A percentile compares a stretch with the other conserved stretches of the same genome.
These are phyloP conservation scores for Drosophila lacteicornis DNA, from an alignment of 1,140 invertebrate genomes.

Conservation along the genomic window DNA sequence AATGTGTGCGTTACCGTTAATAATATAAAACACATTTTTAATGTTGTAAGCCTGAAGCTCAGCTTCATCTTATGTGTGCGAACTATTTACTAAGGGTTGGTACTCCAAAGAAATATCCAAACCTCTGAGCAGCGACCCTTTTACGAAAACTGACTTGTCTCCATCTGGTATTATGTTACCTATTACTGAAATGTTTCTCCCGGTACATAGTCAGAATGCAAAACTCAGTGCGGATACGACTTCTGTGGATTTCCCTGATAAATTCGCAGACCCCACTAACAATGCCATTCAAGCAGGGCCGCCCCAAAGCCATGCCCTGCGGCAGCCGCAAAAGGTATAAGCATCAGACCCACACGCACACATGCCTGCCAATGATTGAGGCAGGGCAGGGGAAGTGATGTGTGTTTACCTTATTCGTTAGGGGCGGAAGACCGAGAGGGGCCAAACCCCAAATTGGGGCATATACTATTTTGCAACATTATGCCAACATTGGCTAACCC, in stretches of 20 bases:
- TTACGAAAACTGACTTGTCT: not conserved
- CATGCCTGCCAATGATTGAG: not conserved
- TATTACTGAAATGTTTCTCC: too few relatives aligned
- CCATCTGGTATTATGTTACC: not conserved
- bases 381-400: conserved; percentile 52
- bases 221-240: conserved; percentile 19
- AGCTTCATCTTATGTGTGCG: too few relatives aligned
- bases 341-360: conserved; percentile 28
- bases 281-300: conserved; percentile 37
- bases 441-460: conserved; percentile 68
- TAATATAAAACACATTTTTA: too few relatives aligned
- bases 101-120: not conserved
- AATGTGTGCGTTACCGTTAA: too few relatives aligned
- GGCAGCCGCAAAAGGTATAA: conserved; percentile 75
- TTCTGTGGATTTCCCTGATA: conserved; percentile 31
- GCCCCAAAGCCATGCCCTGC: conserved; percentile 29
- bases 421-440: conserved; percentile 3
- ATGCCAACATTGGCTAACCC: conserved; percentile 64
- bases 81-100: not conserved
- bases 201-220: conserved; percentile 32
- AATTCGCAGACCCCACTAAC: conserved; percentile 37
- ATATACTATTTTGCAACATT: conserved; percentile 66
- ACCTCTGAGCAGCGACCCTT: not conserved
- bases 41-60: too few relatives aligned
- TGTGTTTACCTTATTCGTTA: conserved; percentile 70